Evolutionary conservation across 2,113 vertebrate genomes (phyloP), one percentile per base, ranked within the genome.

Genomic region (Mobula birostris): DNA sequence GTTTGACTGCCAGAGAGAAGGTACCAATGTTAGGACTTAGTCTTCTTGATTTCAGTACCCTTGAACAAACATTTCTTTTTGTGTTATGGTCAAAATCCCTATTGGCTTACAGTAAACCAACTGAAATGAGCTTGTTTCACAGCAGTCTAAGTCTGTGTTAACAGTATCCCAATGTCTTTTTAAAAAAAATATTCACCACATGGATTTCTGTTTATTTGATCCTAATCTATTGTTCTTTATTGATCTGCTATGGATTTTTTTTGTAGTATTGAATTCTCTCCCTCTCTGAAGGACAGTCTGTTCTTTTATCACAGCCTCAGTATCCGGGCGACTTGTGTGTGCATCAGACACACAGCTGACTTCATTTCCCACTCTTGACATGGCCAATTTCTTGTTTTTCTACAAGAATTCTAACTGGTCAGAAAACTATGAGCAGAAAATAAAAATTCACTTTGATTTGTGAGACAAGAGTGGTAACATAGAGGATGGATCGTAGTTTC

Each of bases 181-280:
- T 21, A 56, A 21, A 48, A 48, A 58, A 56, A 48, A 85, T 27
- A 56, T 12, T 32, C 1, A 79, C n/a, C n/a, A 79, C n/a, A 58
- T 85, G 82, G 82, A 56, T 58, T 58, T 2, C 82, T 85, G 82
- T 85, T 85, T 21, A 85, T 85, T 58, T 85, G 82, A 56, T 85
- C 82, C 40, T 58, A 24, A 56, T 83, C 80, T 56, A 24, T 27
- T 8, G 3, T 56, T 83, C 24, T 56, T 48, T 56, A 85, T 85
- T 9, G 15, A 17, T 80, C 78, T 19, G 5, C 40, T 36, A 56
- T 85, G 40, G 80, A 83, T 24, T 56, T 85, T 8, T 14, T 58
- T 85, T 85, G 36, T 48, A 48, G 17, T 24, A 21, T 61, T 61
- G 83, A 87, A 29, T n/a, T 61, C 56, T n/a, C 27, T 15, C 36